Evolutionary conservation across 2,888 invertebrate species (phyloP).

Genomic region (Torymus texanus): DNA sequence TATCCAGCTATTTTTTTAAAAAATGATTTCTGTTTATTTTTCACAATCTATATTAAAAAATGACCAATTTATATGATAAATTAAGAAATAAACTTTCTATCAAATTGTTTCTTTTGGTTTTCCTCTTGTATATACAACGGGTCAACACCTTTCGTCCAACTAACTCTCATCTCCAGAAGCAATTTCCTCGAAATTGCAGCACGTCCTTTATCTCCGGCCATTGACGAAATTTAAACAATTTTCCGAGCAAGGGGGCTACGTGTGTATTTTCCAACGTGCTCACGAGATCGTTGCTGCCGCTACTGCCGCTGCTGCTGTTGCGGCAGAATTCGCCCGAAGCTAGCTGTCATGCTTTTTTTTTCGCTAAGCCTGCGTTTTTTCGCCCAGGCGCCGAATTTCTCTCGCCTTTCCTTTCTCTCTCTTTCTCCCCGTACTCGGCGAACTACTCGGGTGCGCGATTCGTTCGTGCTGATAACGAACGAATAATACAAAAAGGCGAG

Average conservation of each 20-base stretch:
- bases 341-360: conserved; percentile 41
- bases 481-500: conserved; percentile 46
- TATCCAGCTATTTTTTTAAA: no score
- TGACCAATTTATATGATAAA: no score
- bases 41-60: no score
- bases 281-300: not conserved
- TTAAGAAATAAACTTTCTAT: no score
- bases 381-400: conserved; percentile 34
- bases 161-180: no score
- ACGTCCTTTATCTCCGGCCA: not conserved
- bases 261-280: conserved; percentile 15
- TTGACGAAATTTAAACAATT: conserved; percentile 42
- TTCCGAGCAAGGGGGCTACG: not conserved
- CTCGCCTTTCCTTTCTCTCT: not conserved
- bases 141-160: no score
- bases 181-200: no score
- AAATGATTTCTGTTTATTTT: no score
- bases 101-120: no score
- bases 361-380: conserved; percentile 43
- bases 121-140: no score
- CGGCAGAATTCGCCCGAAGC: no score
- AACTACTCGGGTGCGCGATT: conserved; percentile 43
- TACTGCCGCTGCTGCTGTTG: no score
- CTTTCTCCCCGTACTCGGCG: conserved; percentile 11
- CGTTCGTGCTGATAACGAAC: conserved; percentile 51